Percentiles rank a stretch among this genome's conserved stretches.
Evolutionary conservation across 2,113 vertebrate genomes (phyloP).

Genomic region (Tetrao urogallus): DNA sequence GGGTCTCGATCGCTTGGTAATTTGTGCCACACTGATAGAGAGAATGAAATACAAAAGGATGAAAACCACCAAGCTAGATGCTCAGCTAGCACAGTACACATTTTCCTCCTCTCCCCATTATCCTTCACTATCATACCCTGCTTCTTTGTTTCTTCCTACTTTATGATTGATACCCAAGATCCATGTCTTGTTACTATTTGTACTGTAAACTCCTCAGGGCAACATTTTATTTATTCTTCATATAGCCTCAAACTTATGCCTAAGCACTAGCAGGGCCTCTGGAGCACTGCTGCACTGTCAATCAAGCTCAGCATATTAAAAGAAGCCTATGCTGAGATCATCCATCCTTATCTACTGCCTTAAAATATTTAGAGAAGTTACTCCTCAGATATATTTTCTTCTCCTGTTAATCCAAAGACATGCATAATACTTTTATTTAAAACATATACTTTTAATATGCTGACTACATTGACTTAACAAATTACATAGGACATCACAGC

Average conservation of each 20-base stretch:
- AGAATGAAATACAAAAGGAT: background rate
- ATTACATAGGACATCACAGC: background rate
- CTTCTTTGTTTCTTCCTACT: background rate
- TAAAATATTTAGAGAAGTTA: background rate
- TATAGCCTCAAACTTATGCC: background rate
- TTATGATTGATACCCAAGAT: background rate
- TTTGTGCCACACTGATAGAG: background rate
- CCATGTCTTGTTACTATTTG: background rate
- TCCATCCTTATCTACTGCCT: background rate
- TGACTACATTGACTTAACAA: background rate
- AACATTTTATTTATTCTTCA: background rate
- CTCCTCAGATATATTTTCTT: background rate
- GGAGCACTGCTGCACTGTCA: background rate
- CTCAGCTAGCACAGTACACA: background rate
- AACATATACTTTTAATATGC: background rate
- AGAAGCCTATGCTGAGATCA: background rate
- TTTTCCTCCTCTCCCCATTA: background rate
- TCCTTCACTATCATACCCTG: background rate
- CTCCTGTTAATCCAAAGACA: background rate
- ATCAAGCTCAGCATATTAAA: background rate
- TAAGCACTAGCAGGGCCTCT: background rate
- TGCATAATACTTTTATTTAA: background rate
- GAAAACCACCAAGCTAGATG: background rate
- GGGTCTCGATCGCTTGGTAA: background rate
- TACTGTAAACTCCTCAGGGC: background rate